Percentiles rank a stretch among this genome's conserved stretches.
Evolutionary conservation across 2,797 vertebrate species (phyloP).

Genomic region (Rallus crepitans): DNA sequence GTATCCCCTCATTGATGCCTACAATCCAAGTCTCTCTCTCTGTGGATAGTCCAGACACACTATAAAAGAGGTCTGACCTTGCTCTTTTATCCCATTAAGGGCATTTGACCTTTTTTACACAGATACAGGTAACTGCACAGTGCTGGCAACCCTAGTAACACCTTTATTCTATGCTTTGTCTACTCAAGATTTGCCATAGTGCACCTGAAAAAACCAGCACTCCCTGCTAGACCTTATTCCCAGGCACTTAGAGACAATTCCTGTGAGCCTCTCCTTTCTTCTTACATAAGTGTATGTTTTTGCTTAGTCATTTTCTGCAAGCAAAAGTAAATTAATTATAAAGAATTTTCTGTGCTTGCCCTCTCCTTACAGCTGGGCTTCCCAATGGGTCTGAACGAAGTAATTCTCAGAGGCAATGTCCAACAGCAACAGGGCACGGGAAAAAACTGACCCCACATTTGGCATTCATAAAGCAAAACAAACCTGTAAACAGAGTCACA

Average conservation of each 20-base stretch:
- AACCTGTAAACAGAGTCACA: neutral
- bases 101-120: neutral
- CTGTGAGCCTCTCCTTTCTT: neutral
- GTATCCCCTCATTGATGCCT: neutral
- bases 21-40: neutral
- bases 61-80: neutral
- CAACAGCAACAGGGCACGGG: neutral
- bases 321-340: neutral
- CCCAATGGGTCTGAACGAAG: neutral
- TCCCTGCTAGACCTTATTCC: neutral
- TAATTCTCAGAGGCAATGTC: neutral
- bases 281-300: neutral
- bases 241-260: neutral
- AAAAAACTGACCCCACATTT: neutral
- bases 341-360: neutral
- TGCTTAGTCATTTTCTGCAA: neutral
- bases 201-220: neutral
- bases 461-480: neutral
- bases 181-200: neutral
- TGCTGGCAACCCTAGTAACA: neutral
- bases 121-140: neutral
- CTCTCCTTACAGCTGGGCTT: neutral
- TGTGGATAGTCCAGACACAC: neutral
- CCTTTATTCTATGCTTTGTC: neutral
- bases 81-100: neutral